Conservation (phyloP, 2,888 invertebrate genomes). For the Erpobdella octoculata region DNA sequence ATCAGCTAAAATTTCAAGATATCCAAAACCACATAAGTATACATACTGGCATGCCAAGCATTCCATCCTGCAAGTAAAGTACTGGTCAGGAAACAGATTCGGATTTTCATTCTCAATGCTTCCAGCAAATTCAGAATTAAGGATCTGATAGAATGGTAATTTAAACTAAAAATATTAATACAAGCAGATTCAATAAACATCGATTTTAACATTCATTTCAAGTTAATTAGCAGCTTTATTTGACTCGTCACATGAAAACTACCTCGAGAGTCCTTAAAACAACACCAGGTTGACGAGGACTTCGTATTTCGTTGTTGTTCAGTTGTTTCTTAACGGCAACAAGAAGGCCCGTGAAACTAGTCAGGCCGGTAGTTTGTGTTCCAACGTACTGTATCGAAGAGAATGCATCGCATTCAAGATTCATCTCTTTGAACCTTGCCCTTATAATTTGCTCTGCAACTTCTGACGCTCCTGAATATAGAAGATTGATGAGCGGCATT, state of each 20-base stretch:
- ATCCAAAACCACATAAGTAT: not conserved
- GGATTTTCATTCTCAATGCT: conserved; percentile 59
- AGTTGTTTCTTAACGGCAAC: conserved; percentile 60
- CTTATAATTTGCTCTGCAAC: conserved; percentile 49
- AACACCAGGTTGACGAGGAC: conserved; percentile 62
- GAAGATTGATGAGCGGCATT: not conserved
- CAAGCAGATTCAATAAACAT: too few relatives aligned
- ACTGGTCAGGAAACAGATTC: conserved; percentile 68
- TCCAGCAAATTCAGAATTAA: conserved; percentile 70
- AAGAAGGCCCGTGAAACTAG: conserved; percentile 59
- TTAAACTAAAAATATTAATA: too few relatives aligned
- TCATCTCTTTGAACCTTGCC: conserved; percentile 60
- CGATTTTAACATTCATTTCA: not conserved
- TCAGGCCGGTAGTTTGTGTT: conserved; percentile 49
- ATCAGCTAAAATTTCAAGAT: too few relatives aligned
- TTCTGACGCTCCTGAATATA: conserved; percentile 15
- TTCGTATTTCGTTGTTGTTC: conserved; percentile 64
- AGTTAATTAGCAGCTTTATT: not conserved
- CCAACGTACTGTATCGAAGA: conserved; percentile 59
- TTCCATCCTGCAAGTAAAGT: conserved; percentile 67
- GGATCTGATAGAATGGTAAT: too few relatives aligned
- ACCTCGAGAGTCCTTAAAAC: conserved; percentile 65
- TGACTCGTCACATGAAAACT: conserved; percentile 35
- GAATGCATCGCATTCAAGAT: conserved; percentile 64
- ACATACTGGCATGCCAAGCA: conserved; percentile 65